Conservation (phyloP, 2,888 invertebrate species). For the Chromoteleia sp. region DNA sequence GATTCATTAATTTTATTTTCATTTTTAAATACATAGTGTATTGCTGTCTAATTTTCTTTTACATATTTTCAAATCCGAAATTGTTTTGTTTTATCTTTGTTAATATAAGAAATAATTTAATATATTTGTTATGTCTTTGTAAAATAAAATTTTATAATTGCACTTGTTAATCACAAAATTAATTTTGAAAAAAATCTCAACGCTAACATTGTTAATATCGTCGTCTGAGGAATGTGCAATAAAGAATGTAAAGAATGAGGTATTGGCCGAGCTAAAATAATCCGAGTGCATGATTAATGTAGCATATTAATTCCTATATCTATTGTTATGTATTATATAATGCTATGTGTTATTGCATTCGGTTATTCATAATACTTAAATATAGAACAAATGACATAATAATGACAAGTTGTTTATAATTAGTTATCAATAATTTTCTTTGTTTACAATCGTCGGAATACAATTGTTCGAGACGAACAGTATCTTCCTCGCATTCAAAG, state of each 20-base stretch:
- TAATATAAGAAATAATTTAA: background rate
- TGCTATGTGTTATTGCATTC: slow-evolving; percentile 50
- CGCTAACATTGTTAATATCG: slow-evolving; percentile 11
- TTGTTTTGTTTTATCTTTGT: too few species aligned
- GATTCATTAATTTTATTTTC: too few species aligned
- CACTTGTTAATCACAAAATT: slow-evolving; percentile 2
- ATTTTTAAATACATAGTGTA: too few species aligned
- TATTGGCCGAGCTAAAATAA: slow-evolving; percentile 20
- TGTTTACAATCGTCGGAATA: slow-evolving; percentile 17
- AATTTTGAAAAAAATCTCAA: background rate
- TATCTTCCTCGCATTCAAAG: too few species aligned
- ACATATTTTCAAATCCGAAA: too few species aligned
- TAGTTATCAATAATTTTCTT: slow-evolving; percentile 1
- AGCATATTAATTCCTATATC: slow-evolving; percentile 22
- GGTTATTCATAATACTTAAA: slow-evolving; percentile 44
- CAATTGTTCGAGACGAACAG: too few species aligned
- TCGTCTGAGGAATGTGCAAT: slow-evolving; percentile 3
- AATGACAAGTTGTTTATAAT: slow-evolving; percentile 16
- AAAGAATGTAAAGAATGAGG: slow-evolving; percentile 6
- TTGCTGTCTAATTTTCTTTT: too few species aligned
- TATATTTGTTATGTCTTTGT: background rate
- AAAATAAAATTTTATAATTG: background rate
- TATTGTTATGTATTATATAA: slow-evolving; percentile 51
- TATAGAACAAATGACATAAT: slow-evolving; percentile 41
- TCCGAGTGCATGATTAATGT: slow-evolving; percentile 25